phyloP scores from a whole-genome alignment of 2,113 vertebrate genomes.

The Notothenia coriiceps region DNA sequence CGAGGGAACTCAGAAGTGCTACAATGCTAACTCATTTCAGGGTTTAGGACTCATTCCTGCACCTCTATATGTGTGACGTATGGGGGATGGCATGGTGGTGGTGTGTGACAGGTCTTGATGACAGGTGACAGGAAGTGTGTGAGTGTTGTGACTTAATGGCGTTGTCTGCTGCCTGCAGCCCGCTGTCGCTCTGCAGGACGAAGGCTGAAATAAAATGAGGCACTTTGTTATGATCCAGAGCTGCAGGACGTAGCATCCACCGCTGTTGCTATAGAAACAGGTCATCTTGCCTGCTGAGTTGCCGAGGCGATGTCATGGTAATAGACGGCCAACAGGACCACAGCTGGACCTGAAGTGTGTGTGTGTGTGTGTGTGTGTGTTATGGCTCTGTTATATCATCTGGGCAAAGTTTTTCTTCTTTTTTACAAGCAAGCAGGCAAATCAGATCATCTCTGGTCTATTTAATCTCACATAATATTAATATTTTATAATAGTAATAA shows the following conservation, averaged over 20 bases:
- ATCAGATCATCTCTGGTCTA: constrained; percentile 42
- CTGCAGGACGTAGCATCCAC: constrained; percentile 38
- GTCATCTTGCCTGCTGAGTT: constrained; percentile 16
- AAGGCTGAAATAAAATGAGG: constrained; percentile 71
- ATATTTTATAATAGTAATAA: constrained; percentile 15
- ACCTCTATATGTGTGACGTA: no score
- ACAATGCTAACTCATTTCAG: no score
- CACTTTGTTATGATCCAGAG: constrained; percentile 72
- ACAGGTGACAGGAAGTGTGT: not conserved
- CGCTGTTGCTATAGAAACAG: constrained; percentile 49
- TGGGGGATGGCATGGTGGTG: not conserved
- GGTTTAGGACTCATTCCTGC: no score
- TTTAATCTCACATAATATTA: constrained; percentile 42
- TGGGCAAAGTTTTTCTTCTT: constrained; percentile 20
- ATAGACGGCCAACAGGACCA: constrained; percentile 36
- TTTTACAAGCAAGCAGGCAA: constrained; percentile 70
- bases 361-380: constrained; percentile 33
- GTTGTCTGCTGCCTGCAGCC: constrained; percentile 4
- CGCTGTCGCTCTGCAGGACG: not conserved
- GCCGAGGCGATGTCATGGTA: constrained; percentile 37
- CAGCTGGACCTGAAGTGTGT: constrained; percentile 47
- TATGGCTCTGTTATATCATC: constrained; percentile 61
- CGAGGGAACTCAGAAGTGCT: no score
- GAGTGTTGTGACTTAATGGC: no score
- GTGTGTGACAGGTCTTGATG: not conserved